Evolutionary conservation across 2,888 invertebrate species (phyloP).

Genomic region (Papilio elwesi): DNA sequence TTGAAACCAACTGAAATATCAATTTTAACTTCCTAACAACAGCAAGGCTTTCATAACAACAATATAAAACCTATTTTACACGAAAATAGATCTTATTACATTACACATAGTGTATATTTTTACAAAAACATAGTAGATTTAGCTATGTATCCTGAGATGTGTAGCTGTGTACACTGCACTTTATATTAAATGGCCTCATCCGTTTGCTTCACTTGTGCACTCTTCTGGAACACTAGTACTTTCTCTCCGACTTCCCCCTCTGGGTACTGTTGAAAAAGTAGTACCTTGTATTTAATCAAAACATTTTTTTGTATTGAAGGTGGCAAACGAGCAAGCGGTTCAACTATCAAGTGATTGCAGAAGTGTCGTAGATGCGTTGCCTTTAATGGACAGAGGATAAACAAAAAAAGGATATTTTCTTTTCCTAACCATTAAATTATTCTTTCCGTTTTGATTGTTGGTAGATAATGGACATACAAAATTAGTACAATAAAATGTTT

Average conservation of each 20-base stretch:
- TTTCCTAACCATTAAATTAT: too few species aligned
- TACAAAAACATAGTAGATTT: slow-evolving; percentile 24
- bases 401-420: too few species aligned
- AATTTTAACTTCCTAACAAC: slow-evolving; percentile 23
- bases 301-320: too few species aligned
- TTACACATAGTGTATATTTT: slow-evolving; percentile 33
- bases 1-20: too few species aligned
- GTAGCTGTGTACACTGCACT: slow-evolving; percentile 1
- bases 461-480: too few species aligned
- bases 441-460: too few species aligned
- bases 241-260: slow-evolving; percentile 74
- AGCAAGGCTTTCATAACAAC: slow-evolving; percentile 10
- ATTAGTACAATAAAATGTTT: too few species aligned
- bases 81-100: slow-evolving; percentile 41
- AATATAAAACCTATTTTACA: slow-evolving; percentile 43
- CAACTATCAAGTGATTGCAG: too few species aligned
- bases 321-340: too few species aligned
- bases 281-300: slow-evolving; percentile 14
- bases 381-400: too few species aligned
- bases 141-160: slow-evolving; percentile 18
- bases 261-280: slow-evolving; percentile 63
- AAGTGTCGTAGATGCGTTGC: too few species aligned
- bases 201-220: slow-evolving; percentile 48
- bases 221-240: slow-evolving; percentile 68
- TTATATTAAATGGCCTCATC: slow-evolving; percentile 59